Percentiles rank a stretch among this genome's conserved stretches.
These are phyloP conservation scores for Drosophila carrolli DNA, from an alignment of 1,140 invertebrate species.

Conservation along the genomic window DNA sequence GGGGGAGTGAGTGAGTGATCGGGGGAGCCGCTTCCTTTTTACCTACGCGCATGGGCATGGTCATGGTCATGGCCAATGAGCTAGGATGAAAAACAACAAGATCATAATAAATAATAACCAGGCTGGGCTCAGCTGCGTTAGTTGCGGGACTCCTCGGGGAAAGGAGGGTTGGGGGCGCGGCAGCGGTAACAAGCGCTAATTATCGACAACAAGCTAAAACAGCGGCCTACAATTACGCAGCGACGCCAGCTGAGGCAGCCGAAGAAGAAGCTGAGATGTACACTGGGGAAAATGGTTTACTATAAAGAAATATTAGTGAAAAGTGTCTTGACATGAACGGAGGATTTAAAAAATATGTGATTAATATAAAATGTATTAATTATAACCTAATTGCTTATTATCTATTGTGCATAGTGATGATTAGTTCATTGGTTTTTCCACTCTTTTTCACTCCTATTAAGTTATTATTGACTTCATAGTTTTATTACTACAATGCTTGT, in stretches of 20 bases:
- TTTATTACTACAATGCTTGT: no score
- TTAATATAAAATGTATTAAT: no score
- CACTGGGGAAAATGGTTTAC: neutral
- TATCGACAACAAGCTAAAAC: slow-evolving; percentile 82
- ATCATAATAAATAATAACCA: slow-evolving; percentile 82
- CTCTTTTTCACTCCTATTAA: no score
- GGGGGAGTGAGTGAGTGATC: slow-evolving; percentile 29
- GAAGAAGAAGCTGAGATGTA: slow-evolving; percentile 4
- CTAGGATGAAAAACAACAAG: slow-evolving; percentile 81
- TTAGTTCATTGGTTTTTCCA: no score
- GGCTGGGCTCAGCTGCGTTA: slow-evolving; percentile 47
- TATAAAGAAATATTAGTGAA: no score
- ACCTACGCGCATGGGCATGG: slow-evolving; percentile 59
- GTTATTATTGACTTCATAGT: no score
- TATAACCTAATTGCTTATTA: no score
- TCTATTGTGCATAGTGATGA: no score
- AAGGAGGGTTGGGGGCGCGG: slow-evolving; percentile 35
- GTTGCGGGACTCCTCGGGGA: neutral
- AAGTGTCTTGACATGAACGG: no score
- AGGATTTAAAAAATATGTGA: no score
- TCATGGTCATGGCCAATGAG: slow-evolving; percentile 74
- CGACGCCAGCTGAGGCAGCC: slow-evolving; percentile 55
- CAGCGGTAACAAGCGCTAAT: slow-evolving; percentile 77
- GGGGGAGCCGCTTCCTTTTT: slow-evolving; percentile 65
- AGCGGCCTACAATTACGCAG: slow-evolving; percentile 80